phyloP scores from a whole-genome alignment of 2,888 invertebrate genomes.

The Laothoe populi region DNA sequence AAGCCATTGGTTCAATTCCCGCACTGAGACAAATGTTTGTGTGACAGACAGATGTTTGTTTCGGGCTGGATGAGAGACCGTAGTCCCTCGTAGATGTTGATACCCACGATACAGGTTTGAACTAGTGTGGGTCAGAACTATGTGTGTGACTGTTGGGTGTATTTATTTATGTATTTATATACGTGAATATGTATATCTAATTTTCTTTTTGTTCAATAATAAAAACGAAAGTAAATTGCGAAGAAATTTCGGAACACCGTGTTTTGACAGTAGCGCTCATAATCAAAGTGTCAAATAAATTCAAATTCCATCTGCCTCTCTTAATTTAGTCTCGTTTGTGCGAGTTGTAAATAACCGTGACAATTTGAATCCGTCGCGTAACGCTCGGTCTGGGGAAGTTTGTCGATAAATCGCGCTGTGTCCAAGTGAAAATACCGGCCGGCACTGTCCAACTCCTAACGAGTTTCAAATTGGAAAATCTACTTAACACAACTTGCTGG shows the following conservation, averaged over 20 bases:
- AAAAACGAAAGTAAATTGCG: not conserved
- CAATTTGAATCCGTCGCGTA: slow-evolving; percentile 59
- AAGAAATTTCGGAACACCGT: not conserved
- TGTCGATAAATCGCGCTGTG: slow-evolving; percentile 64
- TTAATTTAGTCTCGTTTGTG: slow-evolving; percentile 1
- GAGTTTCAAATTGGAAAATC: slow-evolving; percentile 78
- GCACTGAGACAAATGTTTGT: too few species aligned
- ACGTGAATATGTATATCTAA: too few species aligned
- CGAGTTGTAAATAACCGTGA: slow-evolving; percentile 52
- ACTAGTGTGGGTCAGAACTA: too few species aligned
- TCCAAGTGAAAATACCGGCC: slow-evolving; percentile 68
- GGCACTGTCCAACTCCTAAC: slow-evolving; percentile 50
- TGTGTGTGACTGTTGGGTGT: too few species aligned
- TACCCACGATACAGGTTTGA: too few species aligned
- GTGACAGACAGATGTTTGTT: too few species aligned
- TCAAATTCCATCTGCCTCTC: slow-evolving; percentile 17
- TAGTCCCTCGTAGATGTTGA: too few species aligned
- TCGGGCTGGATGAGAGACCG: too few species aligned
- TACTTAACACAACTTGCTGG: slow-evolving; percentile 58
- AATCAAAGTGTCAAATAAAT: slow-evolving; percentile 24
- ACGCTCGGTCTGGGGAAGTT: slow-evolving; percentile 56
- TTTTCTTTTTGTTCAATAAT: too few species aligned
- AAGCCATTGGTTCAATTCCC: too few species aligned
- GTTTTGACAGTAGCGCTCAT: not conserved
- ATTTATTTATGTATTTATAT: too few species aligned